A percentile compares a stretch with the other conserved stretches of the same genome.
Conservation (phyloP, 2,113 vertebrate species). For the Gymnobelideus leadbeateri region DNA sequence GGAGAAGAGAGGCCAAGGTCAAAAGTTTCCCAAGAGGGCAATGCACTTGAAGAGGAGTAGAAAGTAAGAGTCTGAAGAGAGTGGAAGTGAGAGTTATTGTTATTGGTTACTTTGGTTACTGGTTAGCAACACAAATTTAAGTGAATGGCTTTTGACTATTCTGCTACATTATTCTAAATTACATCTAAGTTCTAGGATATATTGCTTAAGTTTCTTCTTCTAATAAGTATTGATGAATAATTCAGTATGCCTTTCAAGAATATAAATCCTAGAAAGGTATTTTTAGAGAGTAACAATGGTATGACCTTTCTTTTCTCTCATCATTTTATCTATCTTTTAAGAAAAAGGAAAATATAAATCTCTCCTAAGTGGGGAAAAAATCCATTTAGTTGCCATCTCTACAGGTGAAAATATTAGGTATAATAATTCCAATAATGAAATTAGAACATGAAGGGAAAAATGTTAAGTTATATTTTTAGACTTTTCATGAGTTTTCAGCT, state of each 20-base stretch:
- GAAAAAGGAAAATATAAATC: neutral
- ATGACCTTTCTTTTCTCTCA: constrained; percentile 36
- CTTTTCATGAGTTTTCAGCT: constrained; percentile 8
- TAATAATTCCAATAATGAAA: constrained; percentile 35
- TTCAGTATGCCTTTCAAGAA: constrained; percentile 28
- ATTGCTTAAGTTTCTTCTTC: constrained; percentile 67
- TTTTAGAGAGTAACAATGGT: constrained; percentile 64
- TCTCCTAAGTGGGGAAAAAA: neutral
- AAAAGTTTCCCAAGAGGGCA: neutral
- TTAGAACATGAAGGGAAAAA: constrained; percentile 13
- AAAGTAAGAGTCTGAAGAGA: neutral
- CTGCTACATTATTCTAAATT: constrained; percentile 59
- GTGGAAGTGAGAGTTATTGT: neutral
- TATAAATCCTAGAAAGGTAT: constrained; percentile 39
- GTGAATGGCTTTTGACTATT: constrained; percentile 63
- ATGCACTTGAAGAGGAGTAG: neutral
- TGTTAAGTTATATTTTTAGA: constrained; percentile 42
- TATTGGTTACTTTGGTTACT: neutral
- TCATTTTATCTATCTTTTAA: neutral
- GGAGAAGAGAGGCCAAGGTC: neutral
- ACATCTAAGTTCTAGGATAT: constrained; percentile 42
- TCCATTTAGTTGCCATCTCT: constrained; percentile 1
- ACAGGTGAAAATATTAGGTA: constrained; percentile 6
- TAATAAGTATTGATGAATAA: constrained; percentile 73
- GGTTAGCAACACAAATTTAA: constrained; percentile 65